Conservation (phyloP, 2,113 vertebrate genomes). For the Beaufortia kweichowensis region DNA sequence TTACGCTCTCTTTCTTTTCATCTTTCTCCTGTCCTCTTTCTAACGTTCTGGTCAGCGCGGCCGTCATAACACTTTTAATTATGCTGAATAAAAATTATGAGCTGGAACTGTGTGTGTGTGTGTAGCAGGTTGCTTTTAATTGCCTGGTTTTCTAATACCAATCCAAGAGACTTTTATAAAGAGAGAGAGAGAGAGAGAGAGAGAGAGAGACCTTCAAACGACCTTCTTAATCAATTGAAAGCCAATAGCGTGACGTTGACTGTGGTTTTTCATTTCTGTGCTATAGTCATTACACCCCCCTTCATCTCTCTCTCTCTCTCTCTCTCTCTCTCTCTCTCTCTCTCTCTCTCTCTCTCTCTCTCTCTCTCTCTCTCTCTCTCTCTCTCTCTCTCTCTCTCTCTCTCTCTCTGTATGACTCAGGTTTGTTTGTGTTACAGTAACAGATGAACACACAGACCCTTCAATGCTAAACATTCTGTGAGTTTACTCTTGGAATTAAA, state of each 20-base stretch:
- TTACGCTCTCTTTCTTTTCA: slow-evolving; percentile 10
- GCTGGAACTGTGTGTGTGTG: slow-evolving; percentile 58
- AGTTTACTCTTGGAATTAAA: no score
- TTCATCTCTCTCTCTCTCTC: slow-evolving; percentile 14
- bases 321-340: not conserved
- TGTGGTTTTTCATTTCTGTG: slow-evolving; percentile 22
- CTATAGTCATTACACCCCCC: slow-evolving; percentile 38
- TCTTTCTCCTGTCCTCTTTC: slow-evolving; percentile 4
- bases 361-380: no score
- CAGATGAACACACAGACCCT: no score
- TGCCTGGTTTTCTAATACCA: slow-evolving; percentile 69
- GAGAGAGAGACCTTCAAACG: slow-evolving; percentile 70
- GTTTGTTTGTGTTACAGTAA: no score
- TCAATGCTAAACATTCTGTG: no score
- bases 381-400: no score
- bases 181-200: slow-evolving; percentile 29
- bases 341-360: slow-evolving; percentile 3
- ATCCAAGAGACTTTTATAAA: slow-evolving; percentile 52
- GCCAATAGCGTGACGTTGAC: slow-evolving; percentile 61
- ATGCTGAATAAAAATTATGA: slow-evolving; percentile 71
- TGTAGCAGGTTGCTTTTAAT: slow-evolving; percentile 68
- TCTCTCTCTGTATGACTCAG: no score
- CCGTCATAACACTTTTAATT: slow-evolving; percentile 72
- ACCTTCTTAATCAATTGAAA: slow-evolving; percentile 73
- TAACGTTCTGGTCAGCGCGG: slow-evolving; percentile 10